These are phyloP conservation scores for Calosoma granatense DNA, from an alignment of 1,140 invertebrate genomes.

Conservation along the genomic window DNA sequence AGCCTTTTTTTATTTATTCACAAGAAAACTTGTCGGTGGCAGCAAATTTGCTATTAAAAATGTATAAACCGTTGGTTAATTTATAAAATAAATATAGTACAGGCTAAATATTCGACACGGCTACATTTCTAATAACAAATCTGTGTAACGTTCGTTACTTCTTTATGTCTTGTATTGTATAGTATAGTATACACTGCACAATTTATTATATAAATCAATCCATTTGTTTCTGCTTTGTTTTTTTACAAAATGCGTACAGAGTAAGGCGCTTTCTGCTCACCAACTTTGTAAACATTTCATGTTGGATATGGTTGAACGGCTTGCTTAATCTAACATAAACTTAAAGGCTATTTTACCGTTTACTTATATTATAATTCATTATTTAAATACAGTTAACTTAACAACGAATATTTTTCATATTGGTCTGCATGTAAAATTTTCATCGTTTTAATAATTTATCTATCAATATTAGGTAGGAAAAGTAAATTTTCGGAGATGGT, in stretches of 20 bases:
- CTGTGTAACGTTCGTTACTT: not conserved
- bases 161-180: too few relatives aligned
- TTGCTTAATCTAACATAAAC: constrained; percentile 1
- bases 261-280: not conserved
- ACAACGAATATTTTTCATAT: not conserved
- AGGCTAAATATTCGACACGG: not conserved
- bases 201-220: not conserved
- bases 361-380: constrained; percentile 1
- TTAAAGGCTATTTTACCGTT: constrained; percentile 8
- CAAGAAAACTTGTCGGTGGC: not conserved
- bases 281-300: not conserved
- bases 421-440: not conserved
- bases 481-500: too few relatives aligned
- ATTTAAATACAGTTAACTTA: constrained; percentile 2
- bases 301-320: not conserved
- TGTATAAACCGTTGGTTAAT: not conserved
- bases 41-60: constrained; percentile 7
- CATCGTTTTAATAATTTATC: too few relatives aligned
- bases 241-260: not conserved
- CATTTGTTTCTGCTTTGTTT: not conserved
- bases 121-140: not conserved
- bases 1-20: constrained; percentile 4
- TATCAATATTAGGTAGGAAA: too few relatives aligned
- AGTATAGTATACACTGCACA: too few relatives aligned
- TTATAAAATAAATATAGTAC: constrained; percentile 6